Evolutionary conservation across 2,888 invertebrate genomes (phyloP).

Genomic region (Drosophila mettleri): DNA sequence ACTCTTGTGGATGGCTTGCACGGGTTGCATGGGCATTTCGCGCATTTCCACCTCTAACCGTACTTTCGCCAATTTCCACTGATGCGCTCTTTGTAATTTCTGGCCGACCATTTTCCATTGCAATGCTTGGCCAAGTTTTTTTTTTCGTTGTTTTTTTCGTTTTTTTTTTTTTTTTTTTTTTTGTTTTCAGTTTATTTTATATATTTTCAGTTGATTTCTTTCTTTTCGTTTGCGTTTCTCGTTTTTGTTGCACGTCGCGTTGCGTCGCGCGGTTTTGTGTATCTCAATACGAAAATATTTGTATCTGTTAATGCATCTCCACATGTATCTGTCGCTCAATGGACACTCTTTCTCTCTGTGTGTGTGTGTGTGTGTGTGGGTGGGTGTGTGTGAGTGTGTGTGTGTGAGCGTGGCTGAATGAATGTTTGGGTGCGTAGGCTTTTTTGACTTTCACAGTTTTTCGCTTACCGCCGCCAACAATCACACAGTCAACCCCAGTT

Average conservation of each 20-base stretch:
- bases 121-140: conserved; percentile 68
- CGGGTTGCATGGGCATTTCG: background rate
- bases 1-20: background rate
- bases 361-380: background rate
- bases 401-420: conserved; percentile 4
- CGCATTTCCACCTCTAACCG: conserved; percentile 26
- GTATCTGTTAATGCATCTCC: conserved; percentile 22
- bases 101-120: conserved; percentile 76
- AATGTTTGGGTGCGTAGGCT: conserved; percentile 41
- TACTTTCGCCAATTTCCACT: conserved; percentile 54
- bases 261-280: conserved; percentile 67
- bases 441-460: conserved; percentile 65
- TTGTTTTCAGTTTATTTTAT: conserved; percentile 34
- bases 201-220: conserved; percentile 69
- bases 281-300: conserved; percentile 49
- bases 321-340: conserved; percentile 14
- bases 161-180: conserved; percentile 28
- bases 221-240: conserved; percentile 21
- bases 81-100: conserved; percentile 72
- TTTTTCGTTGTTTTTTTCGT: conserved; percentile 8
- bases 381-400: conserved; percentile 3
- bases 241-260: conserved; percentile 43
- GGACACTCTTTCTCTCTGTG: background rate
- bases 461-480: conserved; percentile 64
- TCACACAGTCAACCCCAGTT: conserved; percentile 74